phyloP scores from a whole-genome alignment of 2,888 invertebrate species.

The Zygaena filipendulae region DNA sequence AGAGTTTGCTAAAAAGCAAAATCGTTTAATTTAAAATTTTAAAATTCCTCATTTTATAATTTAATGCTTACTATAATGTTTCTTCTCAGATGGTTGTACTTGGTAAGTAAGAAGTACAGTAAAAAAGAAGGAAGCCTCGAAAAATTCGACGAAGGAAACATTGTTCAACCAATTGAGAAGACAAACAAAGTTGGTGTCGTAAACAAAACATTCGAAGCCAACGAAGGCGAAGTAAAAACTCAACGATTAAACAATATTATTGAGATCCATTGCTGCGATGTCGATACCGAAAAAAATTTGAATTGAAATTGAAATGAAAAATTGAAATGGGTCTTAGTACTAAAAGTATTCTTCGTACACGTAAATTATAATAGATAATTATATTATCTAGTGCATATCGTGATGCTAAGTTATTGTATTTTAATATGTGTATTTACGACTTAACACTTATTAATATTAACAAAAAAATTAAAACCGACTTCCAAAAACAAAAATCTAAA shows the following conservation, averaged over 20 bases:
- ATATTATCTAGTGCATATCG: too few species aligned
- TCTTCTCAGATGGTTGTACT: constrained; percentile 74
- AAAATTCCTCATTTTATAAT: too few species aligned
- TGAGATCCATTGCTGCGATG: constrained; percentile 1
- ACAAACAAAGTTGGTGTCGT: constrained; percentile 38
- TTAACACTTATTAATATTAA: too few species aligned
- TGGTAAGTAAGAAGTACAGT: constrained; percentile 71
- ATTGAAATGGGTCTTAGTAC: constrained; percentile 53
- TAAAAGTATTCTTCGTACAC: constrained; percentile 48
- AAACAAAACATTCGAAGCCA: constrained; percentile 53
- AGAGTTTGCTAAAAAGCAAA: too few species aligned
- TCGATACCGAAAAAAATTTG: constrained; percentile 23
- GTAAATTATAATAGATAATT: constrained; percentile 38
- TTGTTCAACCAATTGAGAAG: constrained; percentile 23
- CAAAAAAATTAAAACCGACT: too few species aligned
- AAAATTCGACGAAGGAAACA: constrained; percentile 19
- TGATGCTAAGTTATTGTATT: too few species aligned
- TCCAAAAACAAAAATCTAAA: too few species aligned
- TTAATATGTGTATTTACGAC: too few species aligned
- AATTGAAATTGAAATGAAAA: constrained; percentile 42
- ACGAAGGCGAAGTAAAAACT: too few species aligned
- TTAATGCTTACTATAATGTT: too few species aligned
- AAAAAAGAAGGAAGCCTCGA: constrained; percentile 15
- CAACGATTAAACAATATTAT: constrained; percentile 9
- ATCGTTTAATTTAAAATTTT: too few species aligned